Percentiles rank a stretch among this genome's conserved stretches.
phyloP scores from a whole-genome alignment of 1,140 invertebrate genomes.

The Drosophila bocqueti region DNA sequence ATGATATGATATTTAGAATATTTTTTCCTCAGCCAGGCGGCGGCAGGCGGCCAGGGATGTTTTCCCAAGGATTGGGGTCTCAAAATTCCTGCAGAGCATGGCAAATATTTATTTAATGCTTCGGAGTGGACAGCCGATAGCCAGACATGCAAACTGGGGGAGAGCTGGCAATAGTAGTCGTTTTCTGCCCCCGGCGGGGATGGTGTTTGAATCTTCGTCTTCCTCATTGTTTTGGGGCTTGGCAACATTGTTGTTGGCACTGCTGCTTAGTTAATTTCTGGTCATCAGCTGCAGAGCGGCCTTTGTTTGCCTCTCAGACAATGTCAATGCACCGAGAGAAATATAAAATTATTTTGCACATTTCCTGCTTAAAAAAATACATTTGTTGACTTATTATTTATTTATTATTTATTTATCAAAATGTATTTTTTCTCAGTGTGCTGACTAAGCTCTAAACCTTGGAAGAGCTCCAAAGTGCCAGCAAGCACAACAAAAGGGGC shows the following conservation, averaged over 20 bases:
- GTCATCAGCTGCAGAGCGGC: constrained; percentile 51
- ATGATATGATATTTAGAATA: constrained; percentile 82
- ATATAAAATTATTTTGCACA: neutral
- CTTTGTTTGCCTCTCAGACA: constrained; percentile 60
- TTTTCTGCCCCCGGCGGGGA: constrained; percentile 35
- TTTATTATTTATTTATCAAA: no score
- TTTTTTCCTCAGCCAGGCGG: constrained; percentile 39
- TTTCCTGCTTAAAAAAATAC: neutral
- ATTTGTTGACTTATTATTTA: neutral
- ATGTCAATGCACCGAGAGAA: constrained; percentile 14
- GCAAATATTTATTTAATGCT: constrained; percentile 83
- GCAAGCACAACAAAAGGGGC: constrained; percentile 60
- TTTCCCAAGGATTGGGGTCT: constrained; percentile 49
- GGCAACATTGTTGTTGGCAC: constrained; percentile 41
- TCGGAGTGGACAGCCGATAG: constrained; percentile 63
- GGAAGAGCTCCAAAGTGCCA: constrained; percentile 54
- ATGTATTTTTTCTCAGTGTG: constrained; percentile 28
- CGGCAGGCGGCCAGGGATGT: constrained; percentile 4
- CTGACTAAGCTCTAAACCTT: constrained; percentile 55
- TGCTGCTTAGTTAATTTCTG: constrained; percentile 78
- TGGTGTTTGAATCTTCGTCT: constrained; percentile 10
- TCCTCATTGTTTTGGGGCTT: constrained; percentile 35
- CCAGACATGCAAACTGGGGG: constrained; percentile 51
- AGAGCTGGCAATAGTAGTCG: constrained; percentile 27
- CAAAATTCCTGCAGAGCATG: constrained; percentile 79